phyloP scores from a whole-genome alignment of 2,113 vertebrate genomes.

The Myiopsitta monachus region DNA sequence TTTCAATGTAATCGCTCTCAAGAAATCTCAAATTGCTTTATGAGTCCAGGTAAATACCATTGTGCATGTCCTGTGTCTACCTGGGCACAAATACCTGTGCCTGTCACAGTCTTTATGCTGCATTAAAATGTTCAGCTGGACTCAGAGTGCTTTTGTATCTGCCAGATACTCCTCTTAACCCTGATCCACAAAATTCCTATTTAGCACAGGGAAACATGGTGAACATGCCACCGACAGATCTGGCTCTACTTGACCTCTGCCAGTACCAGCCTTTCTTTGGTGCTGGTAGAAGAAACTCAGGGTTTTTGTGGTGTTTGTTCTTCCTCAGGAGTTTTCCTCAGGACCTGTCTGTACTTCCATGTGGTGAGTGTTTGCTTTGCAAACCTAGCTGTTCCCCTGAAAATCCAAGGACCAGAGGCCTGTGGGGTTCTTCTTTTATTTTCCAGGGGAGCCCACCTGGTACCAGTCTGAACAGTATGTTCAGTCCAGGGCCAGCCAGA shows the following conservation, averaged over 20 bases:
- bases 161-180: background rate
- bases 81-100: accelerated
- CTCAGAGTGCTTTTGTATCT: background rate
- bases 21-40: background rate
- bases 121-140: background rate
- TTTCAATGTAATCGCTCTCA: background rate
- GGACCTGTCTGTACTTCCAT: background rate
- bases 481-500: background rate
- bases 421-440: background rate
- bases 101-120: background rate
- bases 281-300: accelerated
- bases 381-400: background rate
- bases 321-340: background rate
- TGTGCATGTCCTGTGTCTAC: background rate
- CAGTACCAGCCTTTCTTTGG: background rate
- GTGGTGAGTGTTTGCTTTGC: background rate
- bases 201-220: background rate
- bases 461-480: background rate
- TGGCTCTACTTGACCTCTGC: background rate
- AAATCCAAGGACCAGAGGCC: background rate
- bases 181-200: background rate
- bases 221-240: background rate
- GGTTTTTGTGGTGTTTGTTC: background rate
- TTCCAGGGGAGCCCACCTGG: background rate
- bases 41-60: background rate